These are phyloP conservation scores for Cataglyphis livida DNA, from an alignment of 2,888 invertebrate genomes.

Conservation along the genomic window DNA sequence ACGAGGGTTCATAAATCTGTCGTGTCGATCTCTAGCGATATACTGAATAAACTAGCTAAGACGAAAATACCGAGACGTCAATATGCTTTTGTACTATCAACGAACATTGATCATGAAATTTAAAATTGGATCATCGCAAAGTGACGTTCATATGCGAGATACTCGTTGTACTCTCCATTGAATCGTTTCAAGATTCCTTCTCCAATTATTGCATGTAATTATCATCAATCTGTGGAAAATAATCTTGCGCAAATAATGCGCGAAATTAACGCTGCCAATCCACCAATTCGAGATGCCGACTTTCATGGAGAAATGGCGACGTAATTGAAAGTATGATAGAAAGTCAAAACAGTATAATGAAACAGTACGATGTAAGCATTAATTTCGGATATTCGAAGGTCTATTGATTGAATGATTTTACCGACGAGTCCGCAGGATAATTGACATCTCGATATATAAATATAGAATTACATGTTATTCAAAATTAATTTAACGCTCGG, in stretches of 20 bases:
- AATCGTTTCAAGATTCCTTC: neutral
- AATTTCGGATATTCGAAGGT: neutral
- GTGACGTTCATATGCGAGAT: neutral
- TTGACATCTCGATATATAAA: neutral
- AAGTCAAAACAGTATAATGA: neutral
- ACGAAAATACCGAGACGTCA: neutral
- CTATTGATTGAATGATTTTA: neutral
- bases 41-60: neutral
- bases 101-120: neutral
- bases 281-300: neutral
- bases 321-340: neutral
- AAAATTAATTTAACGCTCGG: conserved; percentile 19
- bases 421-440: neutral
- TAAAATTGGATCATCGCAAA: neutral
- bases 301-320: neutral
- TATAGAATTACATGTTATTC: neutral
- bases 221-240: neutral
- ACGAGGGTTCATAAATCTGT: neutral
- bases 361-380: neutral
- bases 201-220: neutral
- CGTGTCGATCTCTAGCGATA: neutral
- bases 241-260: neutral
- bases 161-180: neutral
- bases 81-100: too few species aligned
- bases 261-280: neutral